Evolutionary conservation across 2,888 invertebrate species (phyloP).

Genomic region (Sycophila texana): DNA sequence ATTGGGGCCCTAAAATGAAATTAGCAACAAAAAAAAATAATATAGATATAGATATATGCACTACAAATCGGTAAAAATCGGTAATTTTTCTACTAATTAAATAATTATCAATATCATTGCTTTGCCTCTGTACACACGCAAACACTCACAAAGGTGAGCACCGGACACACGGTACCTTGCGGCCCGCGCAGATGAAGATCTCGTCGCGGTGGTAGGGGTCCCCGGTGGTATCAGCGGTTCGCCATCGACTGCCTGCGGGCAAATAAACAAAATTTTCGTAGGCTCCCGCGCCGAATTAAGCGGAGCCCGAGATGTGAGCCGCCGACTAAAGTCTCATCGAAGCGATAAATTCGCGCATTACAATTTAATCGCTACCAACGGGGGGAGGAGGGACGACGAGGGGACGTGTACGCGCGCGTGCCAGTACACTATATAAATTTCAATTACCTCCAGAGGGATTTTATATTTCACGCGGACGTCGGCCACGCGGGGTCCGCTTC

Average conservation of each 20-base stretch:
- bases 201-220: not conserved
- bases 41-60: too few relatives aligned
- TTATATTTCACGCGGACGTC: slow-evolving; percentile 21
- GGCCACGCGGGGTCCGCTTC: slow-evolving; percentile 2
- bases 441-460: slow-evolving; percentile 39
- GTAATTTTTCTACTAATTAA: too few relatives aligned
- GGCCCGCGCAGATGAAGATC: slow-evolving; percentile 35
- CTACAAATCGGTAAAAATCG: too few relatives aligned
- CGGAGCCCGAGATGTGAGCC: not conserved
- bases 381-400: not conserved
- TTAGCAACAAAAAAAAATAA: too few relatives aligned
- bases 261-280: slow-evolving; percentile 42
- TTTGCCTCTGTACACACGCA: too few relatives aligned
- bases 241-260: slow-evolving; percentile 12
- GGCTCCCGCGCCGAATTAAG: slow-evolving; percentile 33
- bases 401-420: not conserved
- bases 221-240: not conserved
- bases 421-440: slow-evolving; percentile 47
- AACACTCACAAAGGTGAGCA: slow-evolving; percentile 13
- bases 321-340: slow-evolving; percentile 6
- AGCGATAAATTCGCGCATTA: slow-evolving; percentile 51
- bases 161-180: not conserved
- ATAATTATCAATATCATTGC: too few relatives aligned
- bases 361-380: slow-evolving; percentile 44
- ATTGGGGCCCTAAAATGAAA: not conserved